Base-by-base conservation (phyloP, 2,888 invertebrate species). In the Cataglyphis altisquamis region DNA sequence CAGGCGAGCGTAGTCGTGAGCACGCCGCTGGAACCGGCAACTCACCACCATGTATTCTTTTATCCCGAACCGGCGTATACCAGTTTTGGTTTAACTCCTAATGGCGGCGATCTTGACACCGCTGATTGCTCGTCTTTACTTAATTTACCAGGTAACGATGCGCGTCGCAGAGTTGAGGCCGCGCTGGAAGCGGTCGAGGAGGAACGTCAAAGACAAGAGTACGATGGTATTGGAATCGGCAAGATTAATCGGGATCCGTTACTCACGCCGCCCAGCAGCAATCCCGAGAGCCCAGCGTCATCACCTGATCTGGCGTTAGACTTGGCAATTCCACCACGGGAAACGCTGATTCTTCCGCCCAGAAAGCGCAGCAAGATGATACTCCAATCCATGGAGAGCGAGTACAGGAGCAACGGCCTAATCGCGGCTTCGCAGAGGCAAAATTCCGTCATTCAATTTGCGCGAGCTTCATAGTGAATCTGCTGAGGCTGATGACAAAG, bases 361-460 rank as follows among this genome's bases (percentile, higher is more conserved):
- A 96, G 98, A 84, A 98, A 98, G 94, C 96, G 98, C 18, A 96
- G 96, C 84, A 98, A 97, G 94, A 96, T 97, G 96, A 98, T 97
- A 94, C 96, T 96, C 94, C 97, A 96, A 95, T 97, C 95, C 91
- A 97, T 95, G 97, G 96, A 96, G 89, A 93, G 91, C 83, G 94
- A 95, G 52, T 77, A 77, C n/a, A 92, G 94, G 62, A 93, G 93
- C 60, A 92, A 92, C 52, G 91, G 91, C 52, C 84, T 92, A 45
- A 85, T 92, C 9, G 60, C 78, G 32, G 94, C 94, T 18, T 92
- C 93, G 18, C 94, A 95, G 78, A 94, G 95, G 82, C 95, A 95
- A 94, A 97, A 96, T 93, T 98, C 98, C 3, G 98, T 98, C 70
- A 98, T 98, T 93, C 98, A 98, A 90, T 98, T 98, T 93, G 98